A percentile compares a stretch with the other conserved stretches of the same genome.
phyloP scores from a whole-genome alignment of 2,797 vertebrate species.

The Rhinoraja longicauda region DNA sequence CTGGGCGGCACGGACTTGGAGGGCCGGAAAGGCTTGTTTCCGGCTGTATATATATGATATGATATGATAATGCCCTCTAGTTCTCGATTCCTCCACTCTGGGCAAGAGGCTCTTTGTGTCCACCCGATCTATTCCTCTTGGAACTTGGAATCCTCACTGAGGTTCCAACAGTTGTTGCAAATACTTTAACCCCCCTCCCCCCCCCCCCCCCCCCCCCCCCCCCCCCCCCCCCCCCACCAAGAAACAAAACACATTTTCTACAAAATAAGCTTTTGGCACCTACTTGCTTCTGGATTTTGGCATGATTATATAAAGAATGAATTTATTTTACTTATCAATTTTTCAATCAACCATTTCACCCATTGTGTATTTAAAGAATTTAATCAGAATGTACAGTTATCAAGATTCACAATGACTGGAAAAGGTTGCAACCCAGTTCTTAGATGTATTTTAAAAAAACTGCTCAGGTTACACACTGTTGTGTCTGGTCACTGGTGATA shows the following conservation, averaged over 20 bases:
- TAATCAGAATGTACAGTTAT: constrained; percentile 1
- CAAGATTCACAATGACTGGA: neutral
- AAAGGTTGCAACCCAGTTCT: neutral
- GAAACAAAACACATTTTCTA: neutral
- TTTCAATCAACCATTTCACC: constrained; percentile 1
- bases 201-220: too few relatives aligned
- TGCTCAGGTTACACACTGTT: constrained; percentile 11
- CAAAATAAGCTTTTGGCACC: neutral
- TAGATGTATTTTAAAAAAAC: neutral
- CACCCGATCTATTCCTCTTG: too few relatives aligned
- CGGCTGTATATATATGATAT: too few relatives aligned
- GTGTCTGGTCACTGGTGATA: constrained; percentile 36
- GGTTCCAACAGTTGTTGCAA: neutral
- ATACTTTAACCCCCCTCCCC: neutral
- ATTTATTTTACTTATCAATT: neutral
- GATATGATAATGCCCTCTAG: too few relatives aligned
- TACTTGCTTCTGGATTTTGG: neutral
- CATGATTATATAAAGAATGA: neutral
- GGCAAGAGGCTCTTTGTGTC: too few relatives aligned
- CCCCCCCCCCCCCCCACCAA: too few relatives aligned
- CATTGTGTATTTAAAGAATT: constrained; percentile 1
- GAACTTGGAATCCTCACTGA: neutral
- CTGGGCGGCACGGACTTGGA: too few relatives aligned
- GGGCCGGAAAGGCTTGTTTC: too few relatives aligned
- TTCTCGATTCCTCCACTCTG: too few relatives aligned